phyloP scores from a whole-genome alignment of 2,113 vertebrate species.

The Brachyhypopomus occidentalis region DNA sequence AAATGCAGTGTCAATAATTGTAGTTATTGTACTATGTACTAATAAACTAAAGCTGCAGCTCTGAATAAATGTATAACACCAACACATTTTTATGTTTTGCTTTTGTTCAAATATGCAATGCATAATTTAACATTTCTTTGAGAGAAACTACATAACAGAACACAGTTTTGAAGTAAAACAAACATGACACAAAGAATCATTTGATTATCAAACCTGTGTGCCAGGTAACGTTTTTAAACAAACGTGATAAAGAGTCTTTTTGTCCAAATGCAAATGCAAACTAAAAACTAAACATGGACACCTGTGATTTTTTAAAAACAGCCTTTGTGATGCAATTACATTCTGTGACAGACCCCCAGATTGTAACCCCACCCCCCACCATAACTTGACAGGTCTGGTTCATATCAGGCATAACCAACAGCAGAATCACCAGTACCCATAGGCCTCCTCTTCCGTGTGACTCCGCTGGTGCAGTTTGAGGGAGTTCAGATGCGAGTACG shows the following conservation, averaged over 20 bases:
- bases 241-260: not conserved
- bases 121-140: not conserved
- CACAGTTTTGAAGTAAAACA: not conserved
- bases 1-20: not conserved
- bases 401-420: too few species aligned
- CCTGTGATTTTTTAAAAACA: not conserved
- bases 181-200: not conserved
- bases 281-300: not conserved
- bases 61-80: not conserved
- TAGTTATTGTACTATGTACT: not conserved
- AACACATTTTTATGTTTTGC: not conserved
- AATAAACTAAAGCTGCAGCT: not conserved
- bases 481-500: slow-evolving; percentile 55
- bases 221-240: not conserved
- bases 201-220: not conserved
- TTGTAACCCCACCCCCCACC: too few species aligned
- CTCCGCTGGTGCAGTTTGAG: slow-evolving; percentile 57
- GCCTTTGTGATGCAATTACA: too few species aligned
- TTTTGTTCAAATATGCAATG: not conserved
- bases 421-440: slow-evolving; percentile 42
- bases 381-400: not conserved
- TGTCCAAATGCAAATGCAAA: not conserved
- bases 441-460: slow-evolving; percentile 48
- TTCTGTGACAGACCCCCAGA: too few species aligned
- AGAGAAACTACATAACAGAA: not conserved